Base-by-base conservation (phyloP, 2,113 vertebrate species). In the Willisornis vidua region DNA sequence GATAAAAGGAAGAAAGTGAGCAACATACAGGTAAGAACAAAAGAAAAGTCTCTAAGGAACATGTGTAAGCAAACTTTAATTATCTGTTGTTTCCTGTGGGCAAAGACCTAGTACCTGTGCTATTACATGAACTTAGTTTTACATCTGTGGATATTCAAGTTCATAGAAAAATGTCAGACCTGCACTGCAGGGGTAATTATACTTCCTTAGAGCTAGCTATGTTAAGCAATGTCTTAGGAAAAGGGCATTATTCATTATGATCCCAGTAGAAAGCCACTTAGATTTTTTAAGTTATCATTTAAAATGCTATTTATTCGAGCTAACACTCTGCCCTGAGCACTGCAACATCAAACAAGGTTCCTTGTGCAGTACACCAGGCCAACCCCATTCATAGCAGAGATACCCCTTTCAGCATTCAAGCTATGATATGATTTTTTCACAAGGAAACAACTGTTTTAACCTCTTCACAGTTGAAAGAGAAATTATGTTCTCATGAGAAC, bases 321-420 rank as follows among this genome's bases (percentile, higher is more conserved):
- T 81, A 67, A 66, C 11, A 10, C 16, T 48, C 58, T 59, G 10
- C 7, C 29, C 19, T 0, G 0, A 45, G 58, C 0, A 0, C 12
- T 39, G 29, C 6, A 80, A 18, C 14, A 76, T 76, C 8, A 58
- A 66, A 46, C 8, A 26, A 5, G 46, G 54, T 10, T 79, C 43
- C 55, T 45, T 46, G 14, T 29, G 35, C 37, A 57, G 7, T 46
- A 39, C 8, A 58, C 12, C 63, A 7, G 8, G 6, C 4, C 0
- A 0, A 72, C 7, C 7, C 7, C 0, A 0, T 65, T 26, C 18
- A 11, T 11, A 39, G 12, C 25, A 58, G 29, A 84, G 7, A 43
- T 49, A n/a, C 10, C 31, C 13, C 26, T 51, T 63, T 73, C 59
- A 46, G 23, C 20, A 65, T 31, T 61, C 18, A n/a, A 31, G 2